phyloP scores from a whole-genome alignment of 2,113 vertebrate genomes.

The Thryonomys swinderianus region DNA sequence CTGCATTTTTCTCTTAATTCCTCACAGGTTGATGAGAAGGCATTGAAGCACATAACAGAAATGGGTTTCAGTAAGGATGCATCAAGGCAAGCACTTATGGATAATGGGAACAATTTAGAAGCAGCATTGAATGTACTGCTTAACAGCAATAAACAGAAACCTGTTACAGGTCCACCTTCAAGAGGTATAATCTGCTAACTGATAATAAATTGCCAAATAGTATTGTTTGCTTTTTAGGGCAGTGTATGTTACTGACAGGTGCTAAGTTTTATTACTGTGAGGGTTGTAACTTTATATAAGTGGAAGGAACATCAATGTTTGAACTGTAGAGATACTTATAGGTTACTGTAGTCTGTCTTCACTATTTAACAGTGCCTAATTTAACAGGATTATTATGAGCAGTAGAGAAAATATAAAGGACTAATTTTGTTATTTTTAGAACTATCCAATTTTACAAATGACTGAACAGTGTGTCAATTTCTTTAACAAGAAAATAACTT shows the following conservation, averaged over 20 bases:
- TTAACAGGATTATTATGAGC: neutral
- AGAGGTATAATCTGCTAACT: slow-evolving; percentile 88
- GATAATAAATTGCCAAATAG: slow-evolving; percentile 9
- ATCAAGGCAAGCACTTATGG: slow-evolving; percentile 96
- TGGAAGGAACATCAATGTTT: neutral
- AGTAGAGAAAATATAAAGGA: slow-evolving; percentile 6
- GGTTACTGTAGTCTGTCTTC: neutral
- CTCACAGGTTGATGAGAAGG: slow-evolving; percentile 96
- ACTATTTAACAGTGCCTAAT: neutral
- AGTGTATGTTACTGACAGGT: neutral
- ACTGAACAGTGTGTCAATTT: neutral
- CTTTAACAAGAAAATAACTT: neutral
- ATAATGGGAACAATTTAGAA: slow-evolving; percentile 97
- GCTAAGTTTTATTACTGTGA: neutral
- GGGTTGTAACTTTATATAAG: neutral
- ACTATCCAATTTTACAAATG: neutral
- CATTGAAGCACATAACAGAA: slow-evolving; percentile 97
- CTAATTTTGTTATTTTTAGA: neutral
- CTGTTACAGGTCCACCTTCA: slow-evolving; percentile 85
- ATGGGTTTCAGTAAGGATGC: slow-evolving; percentile 98
- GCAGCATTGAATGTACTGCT: slow-evolving; percentile 96
- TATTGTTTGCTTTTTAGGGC: slow-evolving; percentile 42
- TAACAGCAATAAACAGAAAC: slow-evolving; percentile 89
- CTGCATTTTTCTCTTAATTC: slow-evolving; percentile 47
- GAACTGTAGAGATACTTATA: neutral